Evolutionary conservation across 2,888 invertebrate species (phyloP), one percentile per base, ranked within the genome.

Genomic region (Augiades crinisus): DNA sequence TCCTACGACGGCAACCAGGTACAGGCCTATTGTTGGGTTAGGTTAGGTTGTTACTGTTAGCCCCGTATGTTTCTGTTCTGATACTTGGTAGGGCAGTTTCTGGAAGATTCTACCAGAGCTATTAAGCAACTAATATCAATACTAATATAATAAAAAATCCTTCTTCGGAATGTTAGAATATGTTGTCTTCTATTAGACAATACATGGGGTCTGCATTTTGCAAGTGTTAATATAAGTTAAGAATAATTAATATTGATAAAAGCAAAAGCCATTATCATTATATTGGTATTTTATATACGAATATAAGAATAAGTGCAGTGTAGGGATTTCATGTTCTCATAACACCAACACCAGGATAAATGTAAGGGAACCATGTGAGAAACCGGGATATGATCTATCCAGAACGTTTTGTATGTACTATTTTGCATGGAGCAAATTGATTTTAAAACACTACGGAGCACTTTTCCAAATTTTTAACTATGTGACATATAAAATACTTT

Each of bases 1-100:
- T 99, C 99, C 81, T 98, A 99, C 93, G 97, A 97, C 91, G 98
- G 98, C 92, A 95, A 95, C 92, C 96, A 96, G 95, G 96, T 96
- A 95, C 87, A 44, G 4, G 22, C 38, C 50, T 36, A n/a, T n/a
- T n/a, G n/a, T n/a, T n/a, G n/a, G n/a, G n/a, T n/a, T n/a, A n/a
- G n/a, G 50, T 5, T 30, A 53, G 57, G 55, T 50, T 44, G 36
- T 31, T 50, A 33, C 30, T 22, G 6, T 22, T 22, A 22, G 41
- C 33, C 36, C 30, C 22, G 22, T 37, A 4, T 19, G 19, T n/a
- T n/a, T n/a, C n/a, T n/a, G n/a, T n/a, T n/a, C n/a, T n/a, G n/a
- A n/a, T n/a, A n/a, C n/a, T n/a, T n/a, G n/a, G n/a, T n/a, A n/a
- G n/a, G n/a, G n/a, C n/a, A n/a, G n/a, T n/a, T n/a, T n/a, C n/a